Percentiles rank a stretch among this genome's conserved stretches.
phyloP scores from a whole-genome alignment of 2,888 invertebrate genomes.

The Entomobrya proxima region DNA sequence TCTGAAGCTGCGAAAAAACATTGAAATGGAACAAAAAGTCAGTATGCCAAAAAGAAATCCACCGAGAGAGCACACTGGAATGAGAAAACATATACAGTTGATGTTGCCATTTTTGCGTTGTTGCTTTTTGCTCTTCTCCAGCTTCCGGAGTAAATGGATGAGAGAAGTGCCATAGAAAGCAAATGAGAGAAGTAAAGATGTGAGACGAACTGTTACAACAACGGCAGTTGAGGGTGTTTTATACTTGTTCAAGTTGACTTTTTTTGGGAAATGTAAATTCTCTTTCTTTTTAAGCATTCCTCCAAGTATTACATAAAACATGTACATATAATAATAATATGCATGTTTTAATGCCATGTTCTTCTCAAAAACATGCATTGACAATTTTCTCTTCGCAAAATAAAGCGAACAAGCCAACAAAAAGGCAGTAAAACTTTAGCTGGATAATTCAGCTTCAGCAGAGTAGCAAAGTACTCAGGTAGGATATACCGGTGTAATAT shows the following conservation, averaged over 20 bases:
- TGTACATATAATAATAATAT: not conserved
- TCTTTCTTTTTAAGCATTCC: not conserved
- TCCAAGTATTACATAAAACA: not conserved
- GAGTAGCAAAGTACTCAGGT: not conserved
- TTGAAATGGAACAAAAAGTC: constrained; percentile 52
- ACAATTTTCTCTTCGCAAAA: not conserved
- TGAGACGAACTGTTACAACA: constrained; percentile 46
- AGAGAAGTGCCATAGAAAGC: constrained; percentile 23
- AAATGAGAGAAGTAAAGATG: constrained; percentile 18
- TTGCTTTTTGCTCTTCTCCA: constrained; percentile 38
- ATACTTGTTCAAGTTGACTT: constrained; percentile 17
- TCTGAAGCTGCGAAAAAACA: constrained; percentile 29
- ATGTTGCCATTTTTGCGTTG: constrained; percentile 20
- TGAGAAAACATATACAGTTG: not conserved
- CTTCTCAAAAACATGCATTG: constrained; percentile 3
- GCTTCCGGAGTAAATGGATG: constrained; percentile 60
- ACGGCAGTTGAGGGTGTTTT: constrained; percentile 15
- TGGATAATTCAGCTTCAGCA: not conserved
- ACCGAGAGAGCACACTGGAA: not conserved
- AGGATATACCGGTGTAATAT: not conserved
- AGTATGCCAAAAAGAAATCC: constrained; percentile 57
- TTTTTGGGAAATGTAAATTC: constrained; percentile 15
- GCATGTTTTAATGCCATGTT: not conserved
- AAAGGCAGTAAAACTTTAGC: not conserved
- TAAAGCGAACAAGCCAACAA: not conserved